Base-by-base conservation (phyloP, 2,888 invertebrate genomes). In the Papilio gigon region DNA sequence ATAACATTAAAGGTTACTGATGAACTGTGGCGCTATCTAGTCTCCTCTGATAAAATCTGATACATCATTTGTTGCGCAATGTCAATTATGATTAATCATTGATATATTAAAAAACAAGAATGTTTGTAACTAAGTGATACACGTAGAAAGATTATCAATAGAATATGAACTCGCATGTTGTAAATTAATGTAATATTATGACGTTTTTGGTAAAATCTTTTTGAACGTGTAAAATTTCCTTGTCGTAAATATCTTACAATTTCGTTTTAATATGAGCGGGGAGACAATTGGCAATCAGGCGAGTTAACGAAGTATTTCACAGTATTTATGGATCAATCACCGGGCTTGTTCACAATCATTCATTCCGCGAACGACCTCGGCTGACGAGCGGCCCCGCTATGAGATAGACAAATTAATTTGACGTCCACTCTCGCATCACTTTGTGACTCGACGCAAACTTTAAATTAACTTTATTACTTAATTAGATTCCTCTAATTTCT, bases 291-390 rank as follows among this genome's bases (percentile, higher is more conserved):
- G 71, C 73, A 76, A 78, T 78, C 77, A 80, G 72, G 67, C 33
- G 27, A 71, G 76, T 75, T 81, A 83, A 80, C 78, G 79, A 84
- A 79, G 78, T 77, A 74, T 77, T 83, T 80, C 78, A 75, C 68
- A 72, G 72, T 74, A 72, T 76, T 78, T 80, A 79, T 78, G 75
- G 74, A 80, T 79, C 78, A 81, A 84, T 82, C 81, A 80, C 72
- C 70, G 73, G 72, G 72, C 79, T 80, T 80, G 80, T 84, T 73
- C 71, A 72, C 72, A 83, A 85, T 84, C 85, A 84, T 84, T 83
- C 84, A 78, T 81, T 82, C 71, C 78, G 77, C 66, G 71, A 47
- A 47, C 47, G 22, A 47, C 22, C 20, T n/a, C 72, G 71, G 17
- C 59, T 3, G 53, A 25, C 50, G 63, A 37, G 58, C 20, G 37